A percentile compares a stretch with the other conserved stretches of the same genome.
phyloP scores from a whole-genome alignment of 2,797 vertebrate genomes.

The Characodon lateralis region DNA sequence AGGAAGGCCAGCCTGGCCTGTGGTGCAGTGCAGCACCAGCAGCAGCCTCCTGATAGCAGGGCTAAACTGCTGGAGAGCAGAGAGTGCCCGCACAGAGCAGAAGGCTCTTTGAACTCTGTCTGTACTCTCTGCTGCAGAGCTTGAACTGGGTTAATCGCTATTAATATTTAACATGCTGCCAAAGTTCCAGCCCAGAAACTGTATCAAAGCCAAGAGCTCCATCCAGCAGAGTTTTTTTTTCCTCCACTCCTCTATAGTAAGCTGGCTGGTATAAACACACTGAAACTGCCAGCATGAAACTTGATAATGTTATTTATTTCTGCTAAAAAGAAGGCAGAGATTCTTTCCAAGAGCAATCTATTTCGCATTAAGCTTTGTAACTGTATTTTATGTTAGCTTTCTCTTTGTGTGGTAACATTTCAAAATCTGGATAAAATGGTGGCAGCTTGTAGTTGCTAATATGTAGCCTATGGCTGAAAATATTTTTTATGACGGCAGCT shows the following conservation, averaged over 20 bases:
- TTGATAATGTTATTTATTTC: slow-evolving; percentile 65
- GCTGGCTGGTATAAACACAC: slow-evolving; percentile 68
- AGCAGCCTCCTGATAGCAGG: slow-evolving; percentile 77
- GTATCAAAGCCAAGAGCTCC: slow-evolving; percentile 83
- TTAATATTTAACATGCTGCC: slow-evolving; percentile 86
- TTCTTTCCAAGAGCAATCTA: slow-evolving; percentile 38
- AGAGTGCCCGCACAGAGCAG: slow-evolving; percentile 79
- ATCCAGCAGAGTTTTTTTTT: slow-evolving; percentile 75
- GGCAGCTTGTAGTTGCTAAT: slow-evolving; percentile 10
- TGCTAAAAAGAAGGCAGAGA: slow-evolving; percentile 44
- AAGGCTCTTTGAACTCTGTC: slow-evolving; percentile 85
- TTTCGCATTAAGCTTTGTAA: slow-evolving; percentile 25
- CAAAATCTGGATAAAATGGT: not conserved
- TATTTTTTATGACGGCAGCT: not conserved
- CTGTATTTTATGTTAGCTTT: slow-evolving; percentile 21
- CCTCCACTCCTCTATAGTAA: slow-evolving; percentile 64
- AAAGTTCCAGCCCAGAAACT: slow-evolving; percentile 84
- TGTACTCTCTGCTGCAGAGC: slow-evolving; percentile 82
- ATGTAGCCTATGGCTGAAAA: not conserved
- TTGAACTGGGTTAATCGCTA: slow-evolving; percentile 87
- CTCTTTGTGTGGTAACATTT: slow-evolving; percentile 3
- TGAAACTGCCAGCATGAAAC: slow-evolving; percentile 61
- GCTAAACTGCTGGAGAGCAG: slow-evolving; percentile 81
- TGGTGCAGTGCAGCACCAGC: slow-evolving; percentile 75
- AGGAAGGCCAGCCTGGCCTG: slow-evolving; percentile 66